phyloP scores from a whole-genome alignment of 2,113 vertebrate genomes.

The Regulus satrapa region DNA sequence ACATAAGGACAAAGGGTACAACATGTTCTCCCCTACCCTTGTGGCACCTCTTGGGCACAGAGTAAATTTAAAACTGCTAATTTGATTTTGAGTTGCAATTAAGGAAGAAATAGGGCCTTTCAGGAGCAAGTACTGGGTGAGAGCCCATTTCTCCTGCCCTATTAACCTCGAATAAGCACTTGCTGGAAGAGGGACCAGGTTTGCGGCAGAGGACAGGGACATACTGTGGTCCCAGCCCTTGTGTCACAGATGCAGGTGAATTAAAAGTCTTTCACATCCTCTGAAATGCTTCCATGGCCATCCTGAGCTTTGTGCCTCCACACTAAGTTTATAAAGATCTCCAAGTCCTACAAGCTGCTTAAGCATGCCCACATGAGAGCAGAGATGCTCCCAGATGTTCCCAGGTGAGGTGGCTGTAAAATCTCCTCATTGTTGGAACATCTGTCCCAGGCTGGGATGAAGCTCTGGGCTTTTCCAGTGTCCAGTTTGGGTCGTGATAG shows the following conservation, averaged over 20 bases:
- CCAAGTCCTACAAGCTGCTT: neutral
- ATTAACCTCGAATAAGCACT: neutral
- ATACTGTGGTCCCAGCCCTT: fast-evolving
- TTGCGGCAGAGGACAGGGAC: neutral
- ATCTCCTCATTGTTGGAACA: neutral
- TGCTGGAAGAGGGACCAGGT: neutral
- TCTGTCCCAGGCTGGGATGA: neutral
- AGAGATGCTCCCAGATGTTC: neutral
- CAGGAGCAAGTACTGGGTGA: neutral
- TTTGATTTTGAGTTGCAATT: constrained; percentile 50
- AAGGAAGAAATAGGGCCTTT: constrained; percentile 23
- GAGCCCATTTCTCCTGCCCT: constrained; percentile 4
- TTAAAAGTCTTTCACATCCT: neutral
- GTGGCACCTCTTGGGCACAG: neutral
- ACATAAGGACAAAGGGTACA: neutral
- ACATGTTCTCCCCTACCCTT: fast-evolving
- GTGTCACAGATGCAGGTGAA: neutral
- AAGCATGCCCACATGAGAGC: fast-evolving
- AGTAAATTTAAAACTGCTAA: constrained; percentile 39
- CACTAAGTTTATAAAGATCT: neutral
- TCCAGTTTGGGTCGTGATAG: fast-evolving
- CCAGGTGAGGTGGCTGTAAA: neutral
- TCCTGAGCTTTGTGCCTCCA: neutral
- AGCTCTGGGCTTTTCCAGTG: neutral
- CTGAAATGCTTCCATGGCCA: neutral